Conservation (phyloP, 2,888 invertebrate species). For the Nomada ferruginata region DNA sequence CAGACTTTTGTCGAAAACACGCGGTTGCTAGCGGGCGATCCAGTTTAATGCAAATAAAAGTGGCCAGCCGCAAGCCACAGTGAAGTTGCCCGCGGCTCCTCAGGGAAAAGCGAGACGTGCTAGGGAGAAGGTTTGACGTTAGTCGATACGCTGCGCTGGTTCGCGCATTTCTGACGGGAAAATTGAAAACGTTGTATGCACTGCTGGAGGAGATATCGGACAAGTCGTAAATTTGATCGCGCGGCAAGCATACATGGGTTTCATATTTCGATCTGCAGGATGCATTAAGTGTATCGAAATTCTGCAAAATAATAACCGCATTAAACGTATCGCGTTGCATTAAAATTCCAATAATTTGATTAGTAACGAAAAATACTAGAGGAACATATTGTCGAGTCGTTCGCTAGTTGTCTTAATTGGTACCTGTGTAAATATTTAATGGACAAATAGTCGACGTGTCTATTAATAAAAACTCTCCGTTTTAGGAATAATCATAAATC, state of each 20-base stretch:
- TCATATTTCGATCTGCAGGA: neutral
- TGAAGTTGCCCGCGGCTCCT: conserved; percentile 21
- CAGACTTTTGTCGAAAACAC: neutral
- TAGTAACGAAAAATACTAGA: too few relatives aligned
- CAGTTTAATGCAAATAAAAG: conserved; percentile 52
- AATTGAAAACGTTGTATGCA: conserved; percentile 71
- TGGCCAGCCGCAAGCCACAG: conserved; percentile 16
- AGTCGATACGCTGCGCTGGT: conserved; percentile 1
- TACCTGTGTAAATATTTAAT: too few relatives aligned
- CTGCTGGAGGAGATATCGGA: conserved; percentile 20
- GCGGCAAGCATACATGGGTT: neutral
- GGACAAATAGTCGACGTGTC: too few relatives aligned
- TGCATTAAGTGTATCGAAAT: too few relatives aligned
- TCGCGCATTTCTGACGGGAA: conserved; percentile 58
- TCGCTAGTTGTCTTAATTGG: too few relatives aligned
- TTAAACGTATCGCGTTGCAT: too few relatives aligned
- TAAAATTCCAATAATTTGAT: too few relatives aligned
- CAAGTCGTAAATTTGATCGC: conserved; percentile 1
- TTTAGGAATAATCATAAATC: too few relatives aligned
- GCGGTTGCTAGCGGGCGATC: conserved; percentile 23
- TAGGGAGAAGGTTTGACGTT: conserved; percentile 8
- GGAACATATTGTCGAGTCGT: too few relatives aligned
- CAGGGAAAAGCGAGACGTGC: neutral
- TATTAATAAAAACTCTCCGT: too few relatives aligned
- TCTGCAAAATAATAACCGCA: too few relatives aligned